phyloP scores from a whole-genome alignment of 92 coral and sea anemone genomes.

The Umimayanthus kanabou region DNA sequence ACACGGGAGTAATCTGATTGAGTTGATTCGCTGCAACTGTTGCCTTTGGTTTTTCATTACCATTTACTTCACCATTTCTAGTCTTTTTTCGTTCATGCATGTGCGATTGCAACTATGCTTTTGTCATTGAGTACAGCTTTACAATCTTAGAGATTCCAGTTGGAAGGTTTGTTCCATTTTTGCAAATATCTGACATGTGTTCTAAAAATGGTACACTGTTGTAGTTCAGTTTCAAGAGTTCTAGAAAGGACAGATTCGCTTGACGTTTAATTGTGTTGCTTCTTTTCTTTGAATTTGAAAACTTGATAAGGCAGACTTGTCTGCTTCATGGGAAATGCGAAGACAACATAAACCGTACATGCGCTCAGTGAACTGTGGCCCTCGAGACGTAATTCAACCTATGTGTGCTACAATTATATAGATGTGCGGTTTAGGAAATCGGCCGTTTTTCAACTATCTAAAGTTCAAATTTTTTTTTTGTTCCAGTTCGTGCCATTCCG shows the following conservation, averaged over 20 bases:
- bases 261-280: no score
- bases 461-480: neutral
- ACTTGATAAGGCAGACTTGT: no score
- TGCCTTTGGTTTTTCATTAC: neutral
- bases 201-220: no score
- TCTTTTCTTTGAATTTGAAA: no score
- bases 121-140: neutral
- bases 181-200: no score
- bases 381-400: neutral
- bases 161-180: no score
- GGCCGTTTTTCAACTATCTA: neutral
- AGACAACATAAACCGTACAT: neutral
- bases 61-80: neutral
- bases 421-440: neutral
- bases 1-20: neutral
- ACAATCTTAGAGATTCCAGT: no score
- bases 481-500: slow-evolving; percentile 98
- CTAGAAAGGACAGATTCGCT: no score
- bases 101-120: neutral
- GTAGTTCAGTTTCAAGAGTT: no score
- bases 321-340: no score
- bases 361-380: neutral
- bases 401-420: no score
- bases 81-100: neutral
- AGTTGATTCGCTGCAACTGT: neutral